phyloP scores from a whole-genome alignment of 1,140 invertebrate species.

The Bombus huntii region DNA sequence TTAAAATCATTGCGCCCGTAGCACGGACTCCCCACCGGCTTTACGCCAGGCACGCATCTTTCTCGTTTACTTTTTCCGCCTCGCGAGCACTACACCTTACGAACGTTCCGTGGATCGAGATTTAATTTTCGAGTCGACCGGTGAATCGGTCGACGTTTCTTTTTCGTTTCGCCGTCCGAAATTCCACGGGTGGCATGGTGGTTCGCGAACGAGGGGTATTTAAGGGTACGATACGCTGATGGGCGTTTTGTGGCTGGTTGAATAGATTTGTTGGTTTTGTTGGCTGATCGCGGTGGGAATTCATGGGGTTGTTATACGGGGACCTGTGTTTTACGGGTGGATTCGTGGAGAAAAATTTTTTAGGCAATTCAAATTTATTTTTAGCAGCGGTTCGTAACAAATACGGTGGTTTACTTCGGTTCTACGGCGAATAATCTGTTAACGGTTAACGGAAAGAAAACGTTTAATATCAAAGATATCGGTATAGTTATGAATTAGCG shows the following conservation, averaged over 20 bases:
- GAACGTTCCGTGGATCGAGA: conserved; percentile 60
- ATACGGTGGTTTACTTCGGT: no score
- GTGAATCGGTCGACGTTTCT: no score
- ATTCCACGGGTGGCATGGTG: background rate
- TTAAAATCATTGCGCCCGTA: conserved; percentile 75
- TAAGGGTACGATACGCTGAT: background rate
- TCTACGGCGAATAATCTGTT: no score
- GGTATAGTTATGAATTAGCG: no score
- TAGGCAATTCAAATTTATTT: background rate
- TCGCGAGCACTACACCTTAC: background rate
- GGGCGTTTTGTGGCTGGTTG: background rate
- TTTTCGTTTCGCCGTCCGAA: background rate
- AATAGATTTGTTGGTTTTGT: no score
- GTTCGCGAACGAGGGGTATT: background rate
- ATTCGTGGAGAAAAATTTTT: no score
- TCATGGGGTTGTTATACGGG: conserved; percentile 2
- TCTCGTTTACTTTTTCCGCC: conserved; percentile 47
- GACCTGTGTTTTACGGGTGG: no score
- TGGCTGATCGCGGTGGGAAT: background rate
- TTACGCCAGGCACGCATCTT: conserved; percentile 76
- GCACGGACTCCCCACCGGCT: conserved; percentile 77
- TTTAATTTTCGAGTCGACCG: conserved; percentile 69
- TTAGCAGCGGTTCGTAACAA: no score
- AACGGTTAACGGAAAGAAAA: no score
- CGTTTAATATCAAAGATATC: no score